Evolutionary conservation across 1,140 invertebrate genomes (phyloP), one percentile per base, ranked within the genome.

Genomic region (Tachypleus tridentatus): DNA sequence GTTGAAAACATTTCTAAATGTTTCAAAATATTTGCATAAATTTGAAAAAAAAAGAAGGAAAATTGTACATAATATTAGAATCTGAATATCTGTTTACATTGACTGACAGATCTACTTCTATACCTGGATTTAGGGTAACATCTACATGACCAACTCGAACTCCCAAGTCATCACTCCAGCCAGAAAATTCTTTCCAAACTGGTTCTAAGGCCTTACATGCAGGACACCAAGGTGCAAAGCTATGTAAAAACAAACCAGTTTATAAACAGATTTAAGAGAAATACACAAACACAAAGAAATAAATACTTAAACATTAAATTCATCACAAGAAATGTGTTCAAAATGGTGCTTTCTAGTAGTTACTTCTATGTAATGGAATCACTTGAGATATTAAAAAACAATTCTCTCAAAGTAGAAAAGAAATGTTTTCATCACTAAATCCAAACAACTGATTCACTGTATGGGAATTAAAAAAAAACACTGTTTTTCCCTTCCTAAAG

Each of bases 191-290:
- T 70, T 88, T 83, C 97, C 97, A 99, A 56, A 87, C 82, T 4
- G 87, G 85, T 69, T 90, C 83, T 6, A 99, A 81, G n/a, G 86
- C 86, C 74, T 89, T 91, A 78, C 97, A 99, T 0, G 97, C 96
- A 5, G 96, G 96, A 78, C 97, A 99, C 97, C 96, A 99, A 10
- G 96, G 95, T 6, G 97, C 96, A 83, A 91, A 95, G 75, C 94
- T 98, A 73, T 10, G 49, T 5, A 61, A 29, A 48, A 3, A 60
- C 11, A 7, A 60, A 9, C 9, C 8, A 29, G 10, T 10, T 49
- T 47, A 29, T 60, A 8, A 47, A 60, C 29, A 9, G 10, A 29
- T 49, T 60, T 9, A 60, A 9, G 29, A 29, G 29, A 9, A 47
- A 51, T n/a, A 65, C 50, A 6, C 7, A 9, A 61, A 51, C 54